Evolutionary conservation across 2,888 invertebrate species (phyloP), one percentile per base, ranked within the genome.

Genomic region (Morinoia aosen): DNA sequence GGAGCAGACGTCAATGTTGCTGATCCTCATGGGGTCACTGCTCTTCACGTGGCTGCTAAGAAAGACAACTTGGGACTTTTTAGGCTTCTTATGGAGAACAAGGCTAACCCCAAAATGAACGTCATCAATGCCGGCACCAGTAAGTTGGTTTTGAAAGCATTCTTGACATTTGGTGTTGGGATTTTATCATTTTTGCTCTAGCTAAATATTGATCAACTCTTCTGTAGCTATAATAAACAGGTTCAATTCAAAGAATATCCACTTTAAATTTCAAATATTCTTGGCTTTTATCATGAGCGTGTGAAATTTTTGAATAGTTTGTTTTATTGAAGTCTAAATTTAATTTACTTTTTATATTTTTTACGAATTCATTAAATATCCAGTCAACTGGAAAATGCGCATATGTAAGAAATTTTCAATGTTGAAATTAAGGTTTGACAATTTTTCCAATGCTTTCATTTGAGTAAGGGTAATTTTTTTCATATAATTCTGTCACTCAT

Each of bases 71-170:
- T 88, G 25, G 48, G 58, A 14, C 95, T 96, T 14, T 96, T 96
- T 16, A 95, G 96, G 40, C 95, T 96, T 25, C 95, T 96, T 14
- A 56, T 96, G 88, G 94, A 96, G 10, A 88, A 96, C n/a, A 96
- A 96, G 58, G 96, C 96, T 40, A 96, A 96, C 94, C 96, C 96
- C 58, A 96, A 96, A 88, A 95, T 96, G 93, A 95, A 95, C 61
- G 96, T 96, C 39, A 96, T 95, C 57, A 64, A 95, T 33, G 96
- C 96, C 14, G 95, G 95, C 61, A 94, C 96, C 61, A 96, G 96
- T 96, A 40, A 90, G 96, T 95, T 58, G 1, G 76, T 76, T 76
- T 76, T 33, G 16, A 61, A 61, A 76, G 3, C 48, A 48, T 76
- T 33, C n/a, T 64, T 40, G 16, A 33, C 14, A 12, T n/a, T 88